These are phyloP conservation scores for Psittacula cyanocephala DNA, from an alignment of 2,113 vertebrate species.

Conservation along the genomic window DNA sequence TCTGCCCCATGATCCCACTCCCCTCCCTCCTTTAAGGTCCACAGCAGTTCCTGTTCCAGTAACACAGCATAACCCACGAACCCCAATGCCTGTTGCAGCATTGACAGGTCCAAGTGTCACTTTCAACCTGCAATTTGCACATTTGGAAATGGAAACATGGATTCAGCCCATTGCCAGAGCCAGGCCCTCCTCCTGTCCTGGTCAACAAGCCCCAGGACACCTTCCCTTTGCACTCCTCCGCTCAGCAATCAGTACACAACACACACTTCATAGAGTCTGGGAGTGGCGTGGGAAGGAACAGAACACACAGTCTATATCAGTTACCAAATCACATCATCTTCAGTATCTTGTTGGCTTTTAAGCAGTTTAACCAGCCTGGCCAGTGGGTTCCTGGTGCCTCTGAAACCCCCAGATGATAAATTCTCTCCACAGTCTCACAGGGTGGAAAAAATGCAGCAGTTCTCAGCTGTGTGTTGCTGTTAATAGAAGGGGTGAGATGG, in stretches of 20 bases:
- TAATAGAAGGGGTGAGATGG: neutral
- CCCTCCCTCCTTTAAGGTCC: neutral
- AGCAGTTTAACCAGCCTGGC: neutral
- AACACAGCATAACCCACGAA: too few species aligned
- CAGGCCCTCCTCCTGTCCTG: neutral
- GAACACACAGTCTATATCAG: rapidly evolving
- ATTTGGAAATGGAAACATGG: rapidly evolving
- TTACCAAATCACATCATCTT: neutral
- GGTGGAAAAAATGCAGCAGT: neutral
- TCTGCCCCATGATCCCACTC: neutral
- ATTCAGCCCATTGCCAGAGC: neutral
- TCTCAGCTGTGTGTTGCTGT: neutral
- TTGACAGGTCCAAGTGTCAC: rapidly evolving
- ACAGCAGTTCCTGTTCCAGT: rapidly evolving
- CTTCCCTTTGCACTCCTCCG: neutral
- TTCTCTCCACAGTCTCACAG: neutral
- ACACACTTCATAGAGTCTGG: rapidly evolving
- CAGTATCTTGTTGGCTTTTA: rapidly evolving
- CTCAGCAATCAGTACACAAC: neutral
- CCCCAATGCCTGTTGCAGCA: too few species aligned
- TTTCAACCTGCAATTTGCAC: neutral
- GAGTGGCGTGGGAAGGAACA: neutral
- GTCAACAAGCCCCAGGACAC: rapidly evolving
- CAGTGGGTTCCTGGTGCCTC: neutral
- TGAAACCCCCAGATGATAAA: neutral